These are phyloP conservation scores for Drosophila monieri DNA, from an alignment of 2,888 invertebrate species.

Conservation along the genomic window DNA sequence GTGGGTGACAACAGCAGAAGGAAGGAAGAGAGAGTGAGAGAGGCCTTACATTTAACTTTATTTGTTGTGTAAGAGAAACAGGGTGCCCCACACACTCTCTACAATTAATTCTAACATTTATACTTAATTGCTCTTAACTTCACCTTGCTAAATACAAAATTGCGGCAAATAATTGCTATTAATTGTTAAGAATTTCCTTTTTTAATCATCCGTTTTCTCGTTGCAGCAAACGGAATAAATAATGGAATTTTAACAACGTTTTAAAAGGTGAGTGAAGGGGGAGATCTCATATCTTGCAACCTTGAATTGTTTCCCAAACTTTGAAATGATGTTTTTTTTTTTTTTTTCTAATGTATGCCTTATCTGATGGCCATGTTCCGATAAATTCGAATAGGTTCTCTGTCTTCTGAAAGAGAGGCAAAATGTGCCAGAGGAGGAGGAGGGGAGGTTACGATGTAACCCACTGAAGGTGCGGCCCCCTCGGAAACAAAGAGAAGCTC, in stretches of 20 bases:
- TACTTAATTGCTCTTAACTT: conserved; percentile 25
- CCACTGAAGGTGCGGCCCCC: conserved; percentile 44
- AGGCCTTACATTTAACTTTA: conserved; percentile 51
- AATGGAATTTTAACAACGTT: conserved; percentile 69
- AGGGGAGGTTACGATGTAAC: conserved; percentile 26
- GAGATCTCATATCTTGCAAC: background rate
- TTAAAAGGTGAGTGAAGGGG: conserved; percentile 57
- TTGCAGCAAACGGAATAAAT: conserved; percentile 61
- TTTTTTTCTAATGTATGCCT: background rate
- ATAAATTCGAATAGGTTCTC: background rate
- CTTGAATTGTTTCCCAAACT: conserved; percentile 3
- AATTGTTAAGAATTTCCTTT: conserved; percentile 12
- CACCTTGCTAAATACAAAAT: conserved; percentile 19
- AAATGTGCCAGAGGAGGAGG: background rate
- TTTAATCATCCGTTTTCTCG: conserved; percentile 38
- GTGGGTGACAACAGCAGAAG: conserved; percentile 34
- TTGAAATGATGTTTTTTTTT: background rate
- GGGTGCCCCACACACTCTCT: conserved; percentile 48
- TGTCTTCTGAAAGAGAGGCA: background rate
- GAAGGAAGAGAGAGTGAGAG: conserved; percentile 16
- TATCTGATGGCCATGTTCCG: conserved; percentile 5
- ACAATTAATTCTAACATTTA: background rate
- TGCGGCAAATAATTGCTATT: conserved; percentile 6
- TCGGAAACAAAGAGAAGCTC: conserved; percentile 19
- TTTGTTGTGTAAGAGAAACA: conserved; percentile 56